A percentile compares a stretch with the other conserved stretches of the same genome.
These are phyloP conservation scores for Strigamia maritima DNA, from an alignment of 2,888 invertebrate genomes.

Conservation along the genomic window DNA sequence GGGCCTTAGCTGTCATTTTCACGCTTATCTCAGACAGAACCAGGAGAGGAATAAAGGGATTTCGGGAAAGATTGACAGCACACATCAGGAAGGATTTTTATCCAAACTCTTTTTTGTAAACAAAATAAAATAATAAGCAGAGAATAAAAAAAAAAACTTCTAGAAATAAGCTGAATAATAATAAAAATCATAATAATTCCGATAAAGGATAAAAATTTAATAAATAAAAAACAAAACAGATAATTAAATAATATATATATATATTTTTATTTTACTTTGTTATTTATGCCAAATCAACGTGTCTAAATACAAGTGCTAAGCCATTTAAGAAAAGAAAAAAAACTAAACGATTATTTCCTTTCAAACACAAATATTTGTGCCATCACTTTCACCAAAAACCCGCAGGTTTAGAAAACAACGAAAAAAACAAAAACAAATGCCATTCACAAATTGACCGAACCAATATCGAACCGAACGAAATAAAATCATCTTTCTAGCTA, in stretches of 20 bases:
- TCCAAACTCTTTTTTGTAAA: no score
- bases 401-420: background rate
- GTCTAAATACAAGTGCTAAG: background rate
- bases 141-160: background rate
- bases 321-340: background rate
- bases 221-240: no score
- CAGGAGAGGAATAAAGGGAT: constrained; percentile 1
- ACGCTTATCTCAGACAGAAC: constrained; percentile 39
- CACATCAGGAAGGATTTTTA: background rate
- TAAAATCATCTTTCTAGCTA: background rate
- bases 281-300: no score
- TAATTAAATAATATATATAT: no score
- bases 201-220: no score
- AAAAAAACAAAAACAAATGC: background rate
- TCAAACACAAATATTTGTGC: background rate
- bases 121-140: no score
- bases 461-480: background rate
- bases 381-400: background rate
- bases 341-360: background rate
- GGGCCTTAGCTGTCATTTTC: background rate
- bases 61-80: background rate
- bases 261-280: no score
- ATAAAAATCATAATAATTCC: no score
- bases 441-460: background rate
- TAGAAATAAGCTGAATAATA: no score